A percentile compares a stretch with the other conserved stretches of the same genome.
These are phyloP conservation scores for Nasua narica DNA, from an alignment of 2,797 vertebrate species.

Conservation along the genomic window DNA sequence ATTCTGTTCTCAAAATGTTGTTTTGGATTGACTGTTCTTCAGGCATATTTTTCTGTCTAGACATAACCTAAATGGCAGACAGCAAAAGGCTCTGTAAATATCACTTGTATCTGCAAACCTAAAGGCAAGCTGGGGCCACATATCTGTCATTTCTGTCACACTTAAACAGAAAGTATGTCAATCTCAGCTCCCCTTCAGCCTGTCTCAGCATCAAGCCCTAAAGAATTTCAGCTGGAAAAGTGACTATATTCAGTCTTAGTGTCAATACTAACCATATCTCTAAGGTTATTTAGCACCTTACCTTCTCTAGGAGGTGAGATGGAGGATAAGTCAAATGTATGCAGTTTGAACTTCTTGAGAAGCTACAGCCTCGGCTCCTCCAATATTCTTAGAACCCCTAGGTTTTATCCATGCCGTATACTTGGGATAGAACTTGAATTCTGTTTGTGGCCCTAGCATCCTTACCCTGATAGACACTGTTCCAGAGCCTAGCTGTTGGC, in stretches of 20 bases:
- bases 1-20: conserved; percentile 52
- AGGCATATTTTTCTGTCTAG: conserved; percentile 61
- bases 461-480: background rate
- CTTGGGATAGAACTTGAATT: background rate
- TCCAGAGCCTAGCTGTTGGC: background rate
- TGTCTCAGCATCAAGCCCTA: background rate
- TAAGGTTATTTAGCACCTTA: background rate
- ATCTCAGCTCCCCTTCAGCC: background rate
- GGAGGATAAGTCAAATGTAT: background rate
- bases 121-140: background rate
- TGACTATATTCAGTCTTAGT: background rate
- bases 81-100: conserved; percentile 13
- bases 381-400: background rate
- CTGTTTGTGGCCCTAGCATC: background rate
- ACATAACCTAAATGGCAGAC: conserved; percentile 53
- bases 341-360: background rate
- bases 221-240: background rate
- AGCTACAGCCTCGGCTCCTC: background rate
- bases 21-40: conserved; percentile 35
- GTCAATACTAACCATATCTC: background rate
- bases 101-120: conserved; percentile 38
- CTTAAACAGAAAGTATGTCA: background rate
- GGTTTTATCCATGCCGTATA: background rate
- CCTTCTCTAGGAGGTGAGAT: background rate
- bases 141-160: background rate